phyloP scores from a whole-genome alignment of 2,888 invertebrate genomes.

The Harpalus rufipes region DNA sequence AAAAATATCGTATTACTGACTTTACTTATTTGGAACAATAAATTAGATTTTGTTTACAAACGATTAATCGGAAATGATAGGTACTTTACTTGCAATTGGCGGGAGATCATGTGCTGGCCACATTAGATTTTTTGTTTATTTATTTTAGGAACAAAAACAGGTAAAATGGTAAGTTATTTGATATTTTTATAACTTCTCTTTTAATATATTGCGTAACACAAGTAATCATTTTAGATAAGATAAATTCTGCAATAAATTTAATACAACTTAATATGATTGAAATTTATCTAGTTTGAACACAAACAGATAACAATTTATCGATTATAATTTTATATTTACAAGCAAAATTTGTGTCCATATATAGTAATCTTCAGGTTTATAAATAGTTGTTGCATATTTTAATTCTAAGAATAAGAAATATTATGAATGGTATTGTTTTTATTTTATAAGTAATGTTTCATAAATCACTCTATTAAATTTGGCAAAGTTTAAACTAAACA shows the following conservation, averaged over 20 bases:
- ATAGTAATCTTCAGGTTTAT: neutral
- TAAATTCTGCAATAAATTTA: conserved; percentile 27
- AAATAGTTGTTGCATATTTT: neutral
- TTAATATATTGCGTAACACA: conserved; percentile 19
- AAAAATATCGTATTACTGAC: no score
- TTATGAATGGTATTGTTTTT: neutral
- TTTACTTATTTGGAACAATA: no score
- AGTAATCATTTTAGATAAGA: conserved; percentile 38
- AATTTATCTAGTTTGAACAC: neutral
- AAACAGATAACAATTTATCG: conserved; percentile 15
- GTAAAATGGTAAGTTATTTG: conserved; percentile 26
- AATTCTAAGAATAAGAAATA: neutral
- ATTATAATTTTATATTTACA: neutral
- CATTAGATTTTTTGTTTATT: neutral
- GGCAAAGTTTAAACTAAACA: conserved; percentile 20
- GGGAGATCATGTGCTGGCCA: no score
- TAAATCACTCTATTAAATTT: conserved; percentile 18
- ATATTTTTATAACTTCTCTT: conserved; percentile 24
- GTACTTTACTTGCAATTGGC: no score
- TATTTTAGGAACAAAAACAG: conserved; percentile 4
- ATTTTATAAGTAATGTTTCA: neutral
- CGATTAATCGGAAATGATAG: no score
- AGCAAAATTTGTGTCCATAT: no score
- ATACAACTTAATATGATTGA: conserved; percentile 6
- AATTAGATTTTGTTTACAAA: no score